Evolutionary conservation across 2,113 vertebrate genomes (phyloP), one percentile per base, ranked within the genome.

Genomic region (Tylochromis polylepis): DNA sequence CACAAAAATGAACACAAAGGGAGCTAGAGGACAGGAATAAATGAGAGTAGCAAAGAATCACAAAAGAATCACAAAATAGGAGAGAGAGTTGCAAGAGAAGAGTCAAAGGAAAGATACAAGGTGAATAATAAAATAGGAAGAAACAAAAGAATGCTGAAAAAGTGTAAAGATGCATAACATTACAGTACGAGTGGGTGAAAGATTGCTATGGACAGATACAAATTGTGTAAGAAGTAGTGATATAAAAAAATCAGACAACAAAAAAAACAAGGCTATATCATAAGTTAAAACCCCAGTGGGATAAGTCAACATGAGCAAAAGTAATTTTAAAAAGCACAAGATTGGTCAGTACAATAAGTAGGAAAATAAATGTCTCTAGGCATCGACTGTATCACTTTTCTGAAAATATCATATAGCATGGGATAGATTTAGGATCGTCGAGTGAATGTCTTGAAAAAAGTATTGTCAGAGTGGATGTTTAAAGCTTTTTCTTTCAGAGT

Each of bases 21-120:
- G 60, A 87, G 87, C 89, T 93, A 82, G 82, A 88, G 85, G 91
- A 89, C 82, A 90, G 59, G 41, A 94, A 92, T 90, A 91, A 90
- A 91, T 87, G 92, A 92, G 88, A 88, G 53, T 58, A 87, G 67
- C 57, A 62, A 57, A 85, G 62, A 77, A 62, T 77, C 83, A 93
- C 85, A 92, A 88, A 87, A 46, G 70, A 85, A 65, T 22, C 34
- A 8, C 20, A 65, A 79, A 79, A 58, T 24, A 29, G 84, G 57
- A 43, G 24, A 62, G 79, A 82, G 82, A 85, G 87, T 89, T 88
- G 82, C 84, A 85, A 65, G 67, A 86, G 81, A 75, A 78, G 77
- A 85, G 46, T 85, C n/a, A 82, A 79, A 77, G 60, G 49, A 82
- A 72, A 86, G 72, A 90, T 89, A 84, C 5, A 55, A 86, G 34